phyloP scores from a whole-genome alignment of 2,797 vertebrate species.

The Leptoclinus maculatus region DNA sequence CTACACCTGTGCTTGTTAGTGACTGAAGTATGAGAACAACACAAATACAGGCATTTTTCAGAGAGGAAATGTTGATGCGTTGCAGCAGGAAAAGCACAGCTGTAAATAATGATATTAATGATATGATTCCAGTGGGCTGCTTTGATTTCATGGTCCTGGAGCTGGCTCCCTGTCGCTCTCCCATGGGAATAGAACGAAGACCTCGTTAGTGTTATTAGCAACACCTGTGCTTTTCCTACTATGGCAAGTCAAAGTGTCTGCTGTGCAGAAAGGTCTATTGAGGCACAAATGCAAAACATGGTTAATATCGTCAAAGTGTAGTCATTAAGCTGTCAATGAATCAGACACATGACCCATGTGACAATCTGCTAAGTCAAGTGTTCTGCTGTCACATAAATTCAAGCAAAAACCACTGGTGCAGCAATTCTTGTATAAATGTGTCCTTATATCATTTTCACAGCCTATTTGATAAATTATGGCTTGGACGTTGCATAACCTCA shows the following conservation, averaged over 20 bases:
- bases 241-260: neutral
- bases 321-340: conserved; percentile 1
- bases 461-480: neutral
- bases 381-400: neutral
- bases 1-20: neutral
- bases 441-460: neutral
- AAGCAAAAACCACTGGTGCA: neutral
- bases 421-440: neutral
- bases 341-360: neutral
- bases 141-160: neutral
- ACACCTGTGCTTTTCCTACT: neutral
- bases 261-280: neutral
- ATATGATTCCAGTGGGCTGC: neutral
- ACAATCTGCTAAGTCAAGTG: neutral
- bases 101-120: neutral
- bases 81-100: neutral
- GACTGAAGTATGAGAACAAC: neutral
- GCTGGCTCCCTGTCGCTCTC: neutral
- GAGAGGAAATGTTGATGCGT: neutral
- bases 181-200: neutral
- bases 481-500: neutral
- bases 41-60: neutral
- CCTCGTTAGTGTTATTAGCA: neutral
- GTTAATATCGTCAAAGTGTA: neutral
- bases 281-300: neutral